These are phyloP conservation scores for Siniperca scherzeri DNA, from an alignment of 2,797 vertebrate species.

Conservation along the genomic window DNA sequence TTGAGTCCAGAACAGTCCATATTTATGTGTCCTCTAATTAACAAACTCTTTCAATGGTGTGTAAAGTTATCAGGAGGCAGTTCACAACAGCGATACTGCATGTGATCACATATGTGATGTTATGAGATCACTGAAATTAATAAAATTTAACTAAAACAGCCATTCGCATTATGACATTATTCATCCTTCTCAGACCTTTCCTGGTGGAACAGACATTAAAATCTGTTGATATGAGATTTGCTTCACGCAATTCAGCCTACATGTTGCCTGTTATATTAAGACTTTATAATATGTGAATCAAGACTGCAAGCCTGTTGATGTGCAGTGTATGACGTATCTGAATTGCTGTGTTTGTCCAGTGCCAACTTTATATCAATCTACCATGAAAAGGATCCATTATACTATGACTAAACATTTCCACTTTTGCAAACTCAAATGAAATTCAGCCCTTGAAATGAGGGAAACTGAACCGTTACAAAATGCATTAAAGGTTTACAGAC, in stretches of 20 bases:
- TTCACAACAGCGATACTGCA: background rate
- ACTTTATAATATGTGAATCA: background rate
- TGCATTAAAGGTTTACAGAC: background rate
- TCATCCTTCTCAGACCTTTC: background rate
- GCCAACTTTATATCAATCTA: background rate
- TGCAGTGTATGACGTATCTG: background rate
- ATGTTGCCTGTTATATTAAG: background rate
- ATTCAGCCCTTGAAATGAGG: background rate
- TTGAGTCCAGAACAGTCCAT: constrained; percentile 11
- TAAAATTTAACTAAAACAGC: background rate
- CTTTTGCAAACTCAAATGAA: background rate
- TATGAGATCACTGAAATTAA: background rate
- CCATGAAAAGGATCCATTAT: constrained; percentile 1
- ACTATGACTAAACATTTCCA: background rate
- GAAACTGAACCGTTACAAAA: background rate
- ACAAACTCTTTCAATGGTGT: background rate
- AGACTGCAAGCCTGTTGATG: background rate
- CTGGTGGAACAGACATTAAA: background rate
- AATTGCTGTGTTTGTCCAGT: background rate
- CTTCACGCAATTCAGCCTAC: background rate
- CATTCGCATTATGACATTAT: background rate
- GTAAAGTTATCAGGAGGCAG: background rate
- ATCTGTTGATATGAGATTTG: background rate
- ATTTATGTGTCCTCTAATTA: constrained; percentile 15
- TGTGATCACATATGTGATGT: background rate